A percentile compares a stretch with the other conserved stretches of the same genome.
These are phyloP conservation scores for Camelus dromedarius DNA, from an alignment of 2,113 vertebrate species.

Conservation along the genomic window DNA sequence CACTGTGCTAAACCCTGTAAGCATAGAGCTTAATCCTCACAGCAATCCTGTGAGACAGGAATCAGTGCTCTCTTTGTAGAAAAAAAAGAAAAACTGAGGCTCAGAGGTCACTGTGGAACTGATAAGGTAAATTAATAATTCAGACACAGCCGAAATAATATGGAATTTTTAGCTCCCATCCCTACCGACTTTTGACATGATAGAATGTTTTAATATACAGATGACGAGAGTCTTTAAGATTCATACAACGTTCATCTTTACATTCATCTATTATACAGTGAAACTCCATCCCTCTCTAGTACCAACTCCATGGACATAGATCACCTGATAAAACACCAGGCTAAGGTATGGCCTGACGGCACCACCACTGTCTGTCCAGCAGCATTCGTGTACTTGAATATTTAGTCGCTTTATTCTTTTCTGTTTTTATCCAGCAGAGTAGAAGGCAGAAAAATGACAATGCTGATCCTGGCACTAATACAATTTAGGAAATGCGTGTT, in stretches of 20 bases:
- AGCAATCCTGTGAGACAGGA: background rate
- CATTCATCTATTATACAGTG: background rate
- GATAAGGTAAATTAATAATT: constrained; percentile 51
- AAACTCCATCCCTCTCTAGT: background rate
- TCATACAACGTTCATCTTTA: background rate
- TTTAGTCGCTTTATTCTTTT: background rate
- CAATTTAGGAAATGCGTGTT: constrained; percentile 2
- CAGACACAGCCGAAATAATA: background rate
- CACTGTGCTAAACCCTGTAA: background rate
- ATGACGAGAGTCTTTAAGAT: background rate
- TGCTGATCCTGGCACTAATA: background rate
- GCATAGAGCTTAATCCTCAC: background rate
- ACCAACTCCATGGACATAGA: background rate
- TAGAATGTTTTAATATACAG: constrained; percentile 48
- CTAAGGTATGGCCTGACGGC: background rate
- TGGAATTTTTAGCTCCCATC: background rate
- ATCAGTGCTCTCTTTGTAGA: background rate
- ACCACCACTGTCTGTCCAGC: accelerated
- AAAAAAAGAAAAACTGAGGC: background rate
- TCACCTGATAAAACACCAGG: background rate
- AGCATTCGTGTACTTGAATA: background rate
- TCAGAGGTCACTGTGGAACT: background rate
- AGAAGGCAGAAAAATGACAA: background rate
- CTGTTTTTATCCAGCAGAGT: background rate
- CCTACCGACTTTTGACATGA: constrained; percentile 4